These are phyloP conservation scores for Oxyscelio sp. DNA, from an alignment of 2,888 invertebrate species.

Conservation along the genomic window DNA sequence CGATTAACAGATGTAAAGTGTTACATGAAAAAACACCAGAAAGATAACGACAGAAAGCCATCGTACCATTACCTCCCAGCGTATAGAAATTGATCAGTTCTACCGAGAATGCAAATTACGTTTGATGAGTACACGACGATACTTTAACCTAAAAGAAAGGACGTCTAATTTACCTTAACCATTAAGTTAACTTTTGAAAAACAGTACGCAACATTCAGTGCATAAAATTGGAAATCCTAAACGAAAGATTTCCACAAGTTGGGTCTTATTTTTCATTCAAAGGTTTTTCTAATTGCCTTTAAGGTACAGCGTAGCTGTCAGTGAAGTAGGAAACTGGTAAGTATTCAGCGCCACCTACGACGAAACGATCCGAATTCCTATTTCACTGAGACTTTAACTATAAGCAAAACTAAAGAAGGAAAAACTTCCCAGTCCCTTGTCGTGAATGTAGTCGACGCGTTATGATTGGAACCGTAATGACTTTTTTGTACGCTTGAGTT, in stretches of 20 bases:
- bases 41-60: too few species aligned
- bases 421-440: background rate
- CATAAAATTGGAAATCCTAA: too few species aligned
- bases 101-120: too few species aligned
- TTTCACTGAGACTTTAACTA: conserved; percentile 14
- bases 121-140: too few species aligned
- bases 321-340: conserved; percentile 48
- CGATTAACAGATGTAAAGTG: too few species aligned
- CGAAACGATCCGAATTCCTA: conserved; percentile 29
- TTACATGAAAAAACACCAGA: too few species aligned
- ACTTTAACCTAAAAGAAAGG: too few species aligned
- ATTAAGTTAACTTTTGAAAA: background rate
- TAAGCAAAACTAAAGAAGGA: background rate
- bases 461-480: conserved; percentile 4
- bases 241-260: background rate
- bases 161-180: too few species aligned
- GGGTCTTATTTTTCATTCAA: background rate
- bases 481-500: conserved; percentile 16
- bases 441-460: conserved; percentile 4
- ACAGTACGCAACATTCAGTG: too few species aligned
- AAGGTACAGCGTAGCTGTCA: conserved; percentile 14
- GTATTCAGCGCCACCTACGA: conserved; percentile 16
- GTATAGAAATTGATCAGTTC: too few species aligned
- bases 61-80: too few species aligned
- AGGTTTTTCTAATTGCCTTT: conserved; percentile 14